Percentiles rank a stretch among this genome's conserved stretches.
Conservation (phyloP, 2,888 invertebrate species). For the Sphaerophoria taeniata region DNA sequence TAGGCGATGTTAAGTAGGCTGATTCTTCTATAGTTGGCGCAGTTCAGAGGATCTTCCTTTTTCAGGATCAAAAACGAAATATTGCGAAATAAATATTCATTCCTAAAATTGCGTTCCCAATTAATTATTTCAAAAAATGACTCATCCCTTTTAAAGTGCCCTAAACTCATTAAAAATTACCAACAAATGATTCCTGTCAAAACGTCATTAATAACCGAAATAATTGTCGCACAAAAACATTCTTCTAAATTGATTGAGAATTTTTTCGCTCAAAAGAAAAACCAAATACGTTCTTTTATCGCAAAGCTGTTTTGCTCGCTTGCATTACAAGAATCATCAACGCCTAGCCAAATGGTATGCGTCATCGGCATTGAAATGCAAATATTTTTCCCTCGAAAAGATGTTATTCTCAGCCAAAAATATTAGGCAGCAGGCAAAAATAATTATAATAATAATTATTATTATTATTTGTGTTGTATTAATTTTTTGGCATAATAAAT, state of each 20-base stretch:
- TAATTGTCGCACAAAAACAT: neutral
- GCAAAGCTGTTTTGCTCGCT: neutral
- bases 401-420: conserved; percentile 31
- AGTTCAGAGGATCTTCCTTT: too few relatives aligned
- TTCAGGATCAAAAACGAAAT: too few relatives aligned
- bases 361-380: conserved; percentile 52
- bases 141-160: too few relatives aligned
- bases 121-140: too few relatives aligned
- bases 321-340: conserved; percentile 34
- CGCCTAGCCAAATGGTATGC: conserved; percentile 53
- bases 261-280: conserved; percentile 10
- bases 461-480: conserved; percentile 64
- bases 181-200: neutral
- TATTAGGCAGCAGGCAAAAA: conserved; percentile 22
- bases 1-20: too few relatives aligned
- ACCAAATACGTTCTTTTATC: conserved; percentile 5
- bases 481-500: conserved; percentile 71
- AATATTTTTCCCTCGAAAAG: conserved; percentile 24
- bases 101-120: too few relatives aligned
- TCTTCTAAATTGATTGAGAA: conserved; percentile 4
- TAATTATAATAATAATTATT: conserved; percentile 46
- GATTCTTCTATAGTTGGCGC: too few relatives aligned
- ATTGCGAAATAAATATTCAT: too few relatives aligned
- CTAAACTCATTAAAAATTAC: too few relatives aligned
- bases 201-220: neutral